Evolutionary conservation across 2,113 vertebrate species (phyloP), one percentile per base, ranked within the genome.

Genomic region (Ammodramus savannarum): DNA sequence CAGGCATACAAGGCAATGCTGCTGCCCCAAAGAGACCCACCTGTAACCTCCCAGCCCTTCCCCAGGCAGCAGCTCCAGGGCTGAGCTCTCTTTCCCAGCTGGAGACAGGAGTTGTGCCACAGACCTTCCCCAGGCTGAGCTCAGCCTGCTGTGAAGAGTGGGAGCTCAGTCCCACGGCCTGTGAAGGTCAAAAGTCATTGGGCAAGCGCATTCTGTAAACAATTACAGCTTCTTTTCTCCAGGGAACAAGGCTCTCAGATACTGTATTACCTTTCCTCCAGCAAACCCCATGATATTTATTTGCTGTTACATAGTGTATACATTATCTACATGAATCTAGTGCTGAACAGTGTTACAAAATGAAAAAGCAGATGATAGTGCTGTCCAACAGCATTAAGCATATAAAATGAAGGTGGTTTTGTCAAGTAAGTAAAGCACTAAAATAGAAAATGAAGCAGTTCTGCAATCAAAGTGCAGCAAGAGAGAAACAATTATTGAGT

Each of bases 221-320:
- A 89, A 91, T 67, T 84, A 79, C 27, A 41, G 62, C 59, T 93
- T 97, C 72, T 88, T 69, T 96, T 87, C 95, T 85, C 75, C 2
- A 2, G 65, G 73, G 85, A 85, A 25, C 61, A 48, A 85, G n/a
- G 16, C 32, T 86, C 68, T 89, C 65, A 68, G 65, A 71, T 81
- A 89, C 57, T 65, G 26, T 41, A 51, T 89, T 90, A 95, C 83
- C 51, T 65, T 88, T 66, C 51, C 77, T 66, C 36, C 17, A 32
- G 67, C n/a, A 67, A 65, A 72, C 8, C 41, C 57, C 79, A 55
- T n/a, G 55, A 52, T 44, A 79, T 92, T 96, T 91, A 90, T 94
- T 90, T 95, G 91, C 79, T 31, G 51, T 87, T 85, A 68, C 2
- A 26, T 39, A 62, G n/a, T 16, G 32, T 73, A 78, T 76, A 76